Evolutionary conservation across 2,113 vertebrate genomes (phyloP).

Genomic region (Eptesicus fuscus): DNA sequence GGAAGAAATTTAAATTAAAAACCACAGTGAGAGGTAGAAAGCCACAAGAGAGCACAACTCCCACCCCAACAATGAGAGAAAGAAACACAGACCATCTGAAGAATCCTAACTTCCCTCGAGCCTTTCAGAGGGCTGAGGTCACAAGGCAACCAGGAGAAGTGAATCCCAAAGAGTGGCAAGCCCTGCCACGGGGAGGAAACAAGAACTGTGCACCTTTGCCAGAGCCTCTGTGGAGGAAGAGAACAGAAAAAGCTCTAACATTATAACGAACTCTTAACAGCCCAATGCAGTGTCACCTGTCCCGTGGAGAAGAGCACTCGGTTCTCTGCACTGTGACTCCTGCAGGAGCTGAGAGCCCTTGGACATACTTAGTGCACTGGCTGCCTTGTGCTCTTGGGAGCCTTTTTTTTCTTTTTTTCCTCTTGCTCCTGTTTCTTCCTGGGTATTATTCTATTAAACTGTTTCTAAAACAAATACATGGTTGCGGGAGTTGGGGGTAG

Average conservation of each 20-base stretch:
- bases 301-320: background rate
- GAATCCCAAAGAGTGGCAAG: background rate
- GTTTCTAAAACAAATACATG: conserved; percentile 44
- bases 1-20: conserved; percentile 19
- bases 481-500: background rate
- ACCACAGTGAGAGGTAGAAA: background rate
- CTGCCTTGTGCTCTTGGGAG: background rate
- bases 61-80: background rate
- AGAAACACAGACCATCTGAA: background rate
- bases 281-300: background rate
- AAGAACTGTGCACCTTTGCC: background rate
- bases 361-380: background rate
- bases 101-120: background rate
- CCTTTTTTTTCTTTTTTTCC: background rate
- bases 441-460: background rate
- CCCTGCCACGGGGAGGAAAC: background rate
- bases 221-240: background rate
- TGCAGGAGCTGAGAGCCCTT: background rate
- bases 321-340: background rate
- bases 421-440: conserved; percentile 28
- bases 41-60: background rate
- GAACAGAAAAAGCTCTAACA: background rate
- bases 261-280: background rate
- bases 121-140: background rate
- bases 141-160: background rate